These are phyloP conservation scores for Chaetodon trifasciatus DNA, from an alignment of 2,797 vertebrate species.

Conservation along the genomic window DNA sequence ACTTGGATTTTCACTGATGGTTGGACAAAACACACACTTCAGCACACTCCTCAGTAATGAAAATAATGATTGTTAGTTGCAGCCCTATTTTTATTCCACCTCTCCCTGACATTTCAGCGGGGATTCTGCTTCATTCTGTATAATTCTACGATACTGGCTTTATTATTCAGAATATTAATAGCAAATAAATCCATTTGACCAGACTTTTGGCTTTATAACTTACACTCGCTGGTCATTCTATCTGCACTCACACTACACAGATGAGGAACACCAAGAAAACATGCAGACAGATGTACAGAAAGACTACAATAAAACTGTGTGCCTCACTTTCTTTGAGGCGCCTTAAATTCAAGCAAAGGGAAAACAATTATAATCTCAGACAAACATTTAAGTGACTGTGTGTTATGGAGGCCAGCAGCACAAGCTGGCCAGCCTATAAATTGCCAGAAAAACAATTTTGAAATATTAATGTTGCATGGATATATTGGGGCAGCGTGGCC, in stretches of 20 bases:
- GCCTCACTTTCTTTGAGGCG: not conserved
- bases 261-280: not conserved
- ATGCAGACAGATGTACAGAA: not conserved
- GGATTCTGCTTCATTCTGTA: not conserved
- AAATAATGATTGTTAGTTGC: not conserved
- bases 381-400: slow-evolving; percentile 37
- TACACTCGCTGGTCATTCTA: not conserved
- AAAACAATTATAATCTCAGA: slow-evolving; percentile 24
- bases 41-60: not conserved
- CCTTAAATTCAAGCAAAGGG: slow-evolving; percentile 1
- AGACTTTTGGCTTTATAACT: not conserved
- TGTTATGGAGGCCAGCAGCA: slow-evolving; percentile 52
- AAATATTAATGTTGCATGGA: slow-evolving; percentile 80
- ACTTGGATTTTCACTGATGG: not conserved
- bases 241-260: not conserved
- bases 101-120: not conserved
- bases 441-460: slow-evolving; percentile 73
- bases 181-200: not conserved
- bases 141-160: not conserved
- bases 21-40: not conserved
- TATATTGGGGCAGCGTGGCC: slow-evolving; percentile 70
- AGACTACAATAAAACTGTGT: not conserved
- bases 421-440: slow-evolving; percentile 62
- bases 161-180: not conserved
- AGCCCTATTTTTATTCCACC: not conserved